These are phyloP conservation scores for Euplexia lucipara DNA, from an alignment of 2,888 invertebrate genomes.

Conservation along the genomic window DNA sequence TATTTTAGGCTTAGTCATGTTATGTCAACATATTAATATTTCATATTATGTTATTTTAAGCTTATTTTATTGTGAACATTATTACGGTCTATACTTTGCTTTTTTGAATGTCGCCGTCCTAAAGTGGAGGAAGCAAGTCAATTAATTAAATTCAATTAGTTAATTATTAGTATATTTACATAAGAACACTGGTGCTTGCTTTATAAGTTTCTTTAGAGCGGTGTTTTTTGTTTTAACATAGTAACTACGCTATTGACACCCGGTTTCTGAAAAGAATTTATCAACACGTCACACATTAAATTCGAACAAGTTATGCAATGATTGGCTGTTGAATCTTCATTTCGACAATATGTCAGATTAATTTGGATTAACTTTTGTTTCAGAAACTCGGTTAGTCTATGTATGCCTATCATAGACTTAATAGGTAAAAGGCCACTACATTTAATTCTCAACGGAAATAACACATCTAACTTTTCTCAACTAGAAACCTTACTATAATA, in stretches of 20 bases:
- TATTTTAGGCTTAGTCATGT: constrained; percentile 72
- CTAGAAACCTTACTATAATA: not conserved
- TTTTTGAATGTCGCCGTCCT: constrained; percentile 74
- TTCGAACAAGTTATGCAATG: no score
- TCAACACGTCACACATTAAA: no score
- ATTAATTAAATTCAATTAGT: constrained; percentile 13
- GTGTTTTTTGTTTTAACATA: constrained; percentile 5
- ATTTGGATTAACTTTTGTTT: not conserved
- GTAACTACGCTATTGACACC: not conserved
- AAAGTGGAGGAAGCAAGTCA: constrained; percentile 40
- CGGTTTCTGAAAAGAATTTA: no score
- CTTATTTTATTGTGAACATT: constrained; percentile 83
- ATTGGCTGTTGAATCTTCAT: no score
- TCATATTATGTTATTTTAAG: constrained; percentile 78
- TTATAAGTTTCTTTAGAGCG: constrained; percentile 23
- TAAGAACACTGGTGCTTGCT: constrained; percentile 36
- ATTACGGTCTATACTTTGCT: constrained; percentile 82
- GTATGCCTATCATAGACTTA: no score
- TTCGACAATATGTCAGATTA: not conserved
- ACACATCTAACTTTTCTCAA: not conserved
- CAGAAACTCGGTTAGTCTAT: not conserved
- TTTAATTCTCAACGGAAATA: not conserved
- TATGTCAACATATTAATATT: constrained; percentile 85
- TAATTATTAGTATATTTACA: not conserved
- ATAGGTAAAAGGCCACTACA: not conserved